Evolutionary conservation across 2,797 vertebrate species (phyloP).

Genomic region (Mormyrops attenuatus): DNA sequence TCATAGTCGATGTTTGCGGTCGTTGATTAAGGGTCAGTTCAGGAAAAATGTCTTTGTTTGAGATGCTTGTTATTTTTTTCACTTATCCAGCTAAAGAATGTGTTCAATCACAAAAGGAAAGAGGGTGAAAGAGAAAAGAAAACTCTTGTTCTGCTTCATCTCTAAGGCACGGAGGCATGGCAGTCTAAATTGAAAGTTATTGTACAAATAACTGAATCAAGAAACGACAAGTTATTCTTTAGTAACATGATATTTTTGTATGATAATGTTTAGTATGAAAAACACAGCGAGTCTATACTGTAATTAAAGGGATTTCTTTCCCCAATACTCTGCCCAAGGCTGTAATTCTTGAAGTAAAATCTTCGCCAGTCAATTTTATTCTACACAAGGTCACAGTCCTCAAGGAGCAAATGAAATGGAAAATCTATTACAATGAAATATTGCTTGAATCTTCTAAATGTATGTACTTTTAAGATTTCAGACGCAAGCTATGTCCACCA

Average conservation of each 20-base stretch:
- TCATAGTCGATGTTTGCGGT: neutral
- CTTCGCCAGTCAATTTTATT: neutral
- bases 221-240: neutral
- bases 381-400: neutral
- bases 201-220: slow-evolving; percentile 4
- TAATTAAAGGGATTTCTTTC: neutral
- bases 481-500: slow-evolving; percentile 48
- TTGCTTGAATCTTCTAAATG: neutral
- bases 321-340: neutral
- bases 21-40: neutral
- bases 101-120: neutral
- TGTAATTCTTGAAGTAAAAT: neutral
- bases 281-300: neutral
- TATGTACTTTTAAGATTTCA: slow-evolving; percentile 39
- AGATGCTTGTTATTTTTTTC: neutral
- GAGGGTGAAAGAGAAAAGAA: neutral
- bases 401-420: neutral
- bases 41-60: neutral
- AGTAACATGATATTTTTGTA: neutral
- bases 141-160: neutral
- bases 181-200: neutral
- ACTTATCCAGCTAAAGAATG: neutral
- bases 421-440: neutral
- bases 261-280: slow-evolving; percentile 7
- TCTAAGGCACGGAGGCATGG: neutral